Conservation (phyloP, 2,113 vertebrate genomes). For the Egretta garzetta region DNA sequence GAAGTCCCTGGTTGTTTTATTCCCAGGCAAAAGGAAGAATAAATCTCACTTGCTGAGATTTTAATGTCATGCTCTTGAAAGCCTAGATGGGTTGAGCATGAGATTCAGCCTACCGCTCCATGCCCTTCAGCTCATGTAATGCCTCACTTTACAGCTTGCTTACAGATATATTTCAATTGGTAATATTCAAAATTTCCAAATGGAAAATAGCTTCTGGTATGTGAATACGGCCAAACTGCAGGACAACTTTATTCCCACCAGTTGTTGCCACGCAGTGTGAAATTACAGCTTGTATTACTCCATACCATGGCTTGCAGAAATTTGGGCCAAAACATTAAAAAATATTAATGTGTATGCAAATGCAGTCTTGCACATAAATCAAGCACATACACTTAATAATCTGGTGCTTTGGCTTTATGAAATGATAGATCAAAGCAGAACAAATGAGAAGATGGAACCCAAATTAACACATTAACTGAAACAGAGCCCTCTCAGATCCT, state of each 20-base stretch:
- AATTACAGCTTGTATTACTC: constrained; percentile 12
- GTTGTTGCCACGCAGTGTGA: background rate
- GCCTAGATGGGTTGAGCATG: background rate
- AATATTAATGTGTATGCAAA: constrained; percentile 60
- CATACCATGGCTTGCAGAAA: constrained; percentile 51
- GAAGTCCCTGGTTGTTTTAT: background rate
- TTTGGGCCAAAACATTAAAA: constrained; percentile 53
- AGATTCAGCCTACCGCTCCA: background rate
- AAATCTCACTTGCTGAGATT: background rate
- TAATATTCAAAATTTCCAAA: constrained; percentile 50
- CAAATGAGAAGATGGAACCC: constrained; percentile 67
- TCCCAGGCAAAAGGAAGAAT: background rate
- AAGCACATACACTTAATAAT: constrained; percentile 26
- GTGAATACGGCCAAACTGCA: constrained; percentile 26
- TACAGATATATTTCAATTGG: constrained; percentile 9
- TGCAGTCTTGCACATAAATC: constrained; percentile 39
- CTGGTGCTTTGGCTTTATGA: constrained; percentile 34
- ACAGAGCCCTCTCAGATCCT: constrained; percentile 51
- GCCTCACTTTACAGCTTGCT: background rate
- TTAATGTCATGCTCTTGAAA: background rate
- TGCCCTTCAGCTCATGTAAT: background rate
- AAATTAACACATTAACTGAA: constrained; percentile 70
- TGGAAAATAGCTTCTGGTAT: constrained; percentile 61
- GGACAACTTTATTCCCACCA: constrained; percentile 44
- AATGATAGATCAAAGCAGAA: constrained; percentile 62